A percentile compares a stretch with the other conserved stretches of the same genome.
These are phyloP conservation scores for Chrysoperla carnea DNA, from an alignment of 1,140 invertebrate species.

Conservation along the genomic window DNA sequence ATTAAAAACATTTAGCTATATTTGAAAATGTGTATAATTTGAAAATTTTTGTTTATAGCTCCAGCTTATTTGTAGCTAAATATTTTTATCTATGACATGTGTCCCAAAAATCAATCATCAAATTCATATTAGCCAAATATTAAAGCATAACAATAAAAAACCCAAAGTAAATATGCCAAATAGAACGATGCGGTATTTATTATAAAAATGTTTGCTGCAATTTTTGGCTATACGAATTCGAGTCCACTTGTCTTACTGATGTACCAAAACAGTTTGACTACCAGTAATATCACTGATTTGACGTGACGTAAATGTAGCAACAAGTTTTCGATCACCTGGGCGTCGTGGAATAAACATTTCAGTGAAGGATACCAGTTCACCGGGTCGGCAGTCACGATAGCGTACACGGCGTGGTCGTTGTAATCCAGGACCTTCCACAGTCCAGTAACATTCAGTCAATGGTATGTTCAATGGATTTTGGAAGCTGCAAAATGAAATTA, in stretches of 20 bases:
- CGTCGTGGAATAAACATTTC: slow-evolving; percentile 34
- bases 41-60: too few relatives aligned
- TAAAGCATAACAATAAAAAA: too few relatives aligned
- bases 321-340: slow-evolving; percentile 33
- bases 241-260: neutral
- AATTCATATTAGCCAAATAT: too few relatives aligned
- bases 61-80: too few relatives aligned
- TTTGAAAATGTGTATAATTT: too few relatives aligned
- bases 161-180: too few relatives aligned
- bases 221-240: too few relatives aligned
- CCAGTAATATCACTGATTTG: slow-evolving; percentile 41
- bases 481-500: slow-evolving; percentile 35
- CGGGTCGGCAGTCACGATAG: slow-evolving; percentile 35
- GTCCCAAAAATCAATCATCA: too few relatives aligned
- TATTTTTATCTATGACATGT: too few relatives aligned
- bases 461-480: slow-evolving; percentile 40
- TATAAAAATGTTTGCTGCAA: too few relatives aligned
- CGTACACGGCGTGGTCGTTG: slow-evolving; percentile 33
- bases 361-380: slow-evolving; percentile 32
- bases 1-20: too few relatives aligned
- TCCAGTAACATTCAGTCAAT: slow-evolving; percentile 42
- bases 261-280: slow-evolving; percentile 27
- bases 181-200: too few relatives aligned
- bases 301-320: slow-evolving; percentile 41
- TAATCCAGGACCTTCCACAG: slow-evolving; percentile 47